Evolutionary conservation across 2,888 invertebrate species (phyloP), one percentile per base, ranked within the genome.

Genomic region (Sycophila texana): DNA sequence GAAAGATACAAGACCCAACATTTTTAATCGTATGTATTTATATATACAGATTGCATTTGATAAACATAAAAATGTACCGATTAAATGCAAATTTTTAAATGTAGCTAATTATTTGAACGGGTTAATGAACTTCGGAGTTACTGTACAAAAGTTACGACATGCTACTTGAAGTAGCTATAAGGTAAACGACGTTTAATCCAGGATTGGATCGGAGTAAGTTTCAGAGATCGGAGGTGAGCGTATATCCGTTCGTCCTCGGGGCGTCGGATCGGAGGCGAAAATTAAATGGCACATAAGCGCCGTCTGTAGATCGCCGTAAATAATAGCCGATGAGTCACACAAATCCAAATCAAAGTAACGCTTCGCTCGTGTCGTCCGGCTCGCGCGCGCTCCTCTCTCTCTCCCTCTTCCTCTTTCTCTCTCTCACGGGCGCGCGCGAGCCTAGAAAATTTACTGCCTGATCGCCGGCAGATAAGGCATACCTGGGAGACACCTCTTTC

Each of bases 401-500:
- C 5, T 39, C 39, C 10, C 39, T 39, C 39, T 39, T 39, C 39
- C 39, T 39, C 39, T 39, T 39, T 39, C 39, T 39, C 39, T 39
- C 39, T 39, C 39, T 39, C 10, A 51, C 51, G 58, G 20, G 55
- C 22, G 53, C 58, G 53, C 26, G 57, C 73, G 51, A 60, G 74
- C 77, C 78, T 49, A 79, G 70, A 68, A 89, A 89, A 89, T 89
- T 89, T 89, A 89, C 86, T 86, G 87, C 88, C 86, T 82, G 89
- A 89, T 89, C 86, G 83, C 76, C 75, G 71, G 82, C 82, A 39
- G 89, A 89, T 89, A 89, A 89, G 86, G 84, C 88, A 88, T 89
- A 89, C 89, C 89, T 89, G 89, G 88, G 84, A 87, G 89, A 89
- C 89, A 89, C 89, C 89, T 89, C 87, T 85, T 87, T 87, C 86